A percentile compares a stretch with the other conserved stretches of the same genome.
phyloP scores from a whole-genome alignment of 35 echinoderm and acorn worm species.

The Chiridota heheva region DNA sequence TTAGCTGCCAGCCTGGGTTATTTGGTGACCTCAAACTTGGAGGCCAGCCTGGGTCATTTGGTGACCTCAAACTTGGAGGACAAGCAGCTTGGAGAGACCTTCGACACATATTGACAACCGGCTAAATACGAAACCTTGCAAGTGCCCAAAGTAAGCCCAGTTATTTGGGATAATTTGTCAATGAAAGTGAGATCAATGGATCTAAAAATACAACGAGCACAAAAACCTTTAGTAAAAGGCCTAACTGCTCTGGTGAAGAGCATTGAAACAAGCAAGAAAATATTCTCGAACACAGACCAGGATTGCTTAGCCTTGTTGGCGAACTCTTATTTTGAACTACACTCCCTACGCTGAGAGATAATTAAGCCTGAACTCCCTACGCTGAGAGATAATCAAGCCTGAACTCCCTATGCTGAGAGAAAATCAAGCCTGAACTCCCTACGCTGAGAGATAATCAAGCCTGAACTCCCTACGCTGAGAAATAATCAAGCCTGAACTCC shows the following conservation, averaged over 20 bases:
- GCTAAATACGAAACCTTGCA: constrained; percentile 1
- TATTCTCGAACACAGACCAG: not conserved
- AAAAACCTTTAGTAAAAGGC: constrained; percentile 7
- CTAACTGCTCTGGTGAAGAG: not conserved
- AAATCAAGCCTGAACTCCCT: no score
- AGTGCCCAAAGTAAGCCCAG: constrained; percentile 24
- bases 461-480: no score
- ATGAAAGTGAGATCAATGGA: constrained; percentile 14
- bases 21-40: not conserved
- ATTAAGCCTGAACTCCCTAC: no score
- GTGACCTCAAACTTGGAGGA: constrained; percentile 29
- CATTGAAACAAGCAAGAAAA: not conserved
- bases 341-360: no score
- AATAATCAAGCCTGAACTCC: no score
- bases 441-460: no score
- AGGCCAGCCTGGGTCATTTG: not conserved
- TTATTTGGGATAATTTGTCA: constrained; percentile 47
- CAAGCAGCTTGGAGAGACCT: not conserved
- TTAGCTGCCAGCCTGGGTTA: not conserved
- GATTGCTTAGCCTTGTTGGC: constrained; percentile 18
- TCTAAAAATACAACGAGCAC: constrained; percentile 18
- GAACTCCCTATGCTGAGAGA: no score
- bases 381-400: no score
- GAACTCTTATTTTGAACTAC: constrained; percentile 20
- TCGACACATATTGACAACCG: constrained; percentile 14